Evolutionary conservation across 2,113 vertebrate species (phyloP).

Genomic region (Indicator maculatus): DNA sequence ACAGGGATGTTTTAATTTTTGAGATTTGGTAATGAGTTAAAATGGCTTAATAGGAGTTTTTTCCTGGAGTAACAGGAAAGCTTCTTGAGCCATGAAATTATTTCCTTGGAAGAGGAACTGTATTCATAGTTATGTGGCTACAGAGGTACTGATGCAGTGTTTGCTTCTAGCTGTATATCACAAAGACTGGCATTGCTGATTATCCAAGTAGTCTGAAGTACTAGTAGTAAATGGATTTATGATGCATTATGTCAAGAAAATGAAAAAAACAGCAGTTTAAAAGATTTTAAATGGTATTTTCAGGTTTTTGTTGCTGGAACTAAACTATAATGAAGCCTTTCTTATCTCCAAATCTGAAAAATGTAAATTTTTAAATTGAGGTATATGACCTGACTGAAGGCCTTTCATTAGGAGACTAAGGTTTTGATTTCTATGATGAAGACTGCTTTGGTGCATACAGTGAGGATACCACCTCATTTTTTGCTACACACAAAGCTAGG

Average conservation of each 20-base stretch:
- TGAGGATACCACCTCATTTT: neutral
- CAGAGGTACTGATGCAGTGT: rapidly evolving
- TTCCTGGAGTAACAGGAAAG: neutral
- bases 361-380: neutral
- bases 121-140: rapidly evolving
- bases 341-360: neutral
- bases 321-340: neutral
- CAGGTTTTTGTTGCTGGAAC: neutral
- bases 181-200: neutral
- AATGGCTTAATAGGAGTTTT: neutral
- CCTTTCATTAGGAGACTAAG: neutral
- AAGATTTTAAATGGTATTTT: neutral
- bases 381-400: neutral
- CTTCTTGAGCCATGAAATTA: rapidly evolving
- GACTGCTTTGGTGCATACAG: neutral
- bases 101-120: neutral
- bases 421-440: neutral
- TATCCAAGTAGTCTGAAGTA: neutral
- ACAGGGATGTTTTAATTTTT: neutral
- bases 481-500: neutral
- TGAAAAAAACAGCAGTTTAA: neutral
- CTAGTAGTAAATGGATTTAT: neutral
- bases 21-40: neutral
- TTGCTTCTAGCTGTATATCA: neutral
- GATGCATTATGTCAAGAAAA: rapidly evolving